Base-by-base conservation (phyloP, 2,113 vertebrate genomes). In the Erpornis zantholeuca region DNA sequence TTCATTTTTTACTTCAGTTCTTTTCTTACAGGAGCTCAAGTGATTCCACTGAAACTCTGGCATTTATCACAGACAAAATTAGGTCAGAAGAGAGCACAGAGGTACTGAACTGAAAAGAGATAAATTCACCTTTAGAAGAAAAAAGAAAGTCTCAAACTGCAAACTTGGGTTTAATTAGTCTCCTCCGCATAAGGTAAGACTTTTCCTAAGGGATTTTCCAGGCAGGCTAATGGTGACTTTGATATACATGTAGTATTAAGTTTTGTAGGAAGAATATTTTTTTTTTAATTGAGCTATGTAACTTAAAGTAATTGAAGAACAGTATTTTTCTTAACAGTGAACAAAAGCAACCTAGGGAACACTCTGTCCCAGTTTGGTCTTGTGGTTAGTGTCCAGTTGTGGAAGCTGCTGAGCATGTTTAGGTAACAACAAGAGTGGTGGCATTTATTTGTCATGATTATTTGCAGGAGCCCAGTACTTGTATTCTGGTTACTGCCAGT, bases 21-120 rank as follows among this genome's bases (percentile, higher is more conserved):
- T 96, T 97, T 90, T 95, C 90, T 96, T 95, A 82, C 83, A 94
- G 94, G 81, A 92, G 91, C 94, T 97, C 88, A 95, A 95, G 63
- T 96, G 97, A 96, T 92, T 96, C 84, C 40, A 42, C 92, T 86
- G 82, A 85, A 97, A 95, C 84, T 93, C 92, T 97, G 96, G 93
- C 76, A 96, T 96, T 96, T 96, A 90, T 95, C 94, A 96, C 91
- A 90, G 93, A 57, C 82, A 94, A 97, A 96, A 96, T 92, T 94
- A 96, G 95, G 95, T 94, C 92, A 94, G 94, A 85, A 96, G 86
- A 94, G 88, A 96, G 68, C 83, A 90, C 61, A 88, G 94, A 96
- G 76, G 65, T 95, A 92, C 47, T 60, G 83, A 96, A 88, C 83
- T 94, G 81, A 94, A 94, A 95, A 90, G 81, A 90, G 61, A 96